Evolutionary conservation across 2,888 invertebrate genomes (phyloP).

Genomic region (Scaptomyza polygonia): DNA sequence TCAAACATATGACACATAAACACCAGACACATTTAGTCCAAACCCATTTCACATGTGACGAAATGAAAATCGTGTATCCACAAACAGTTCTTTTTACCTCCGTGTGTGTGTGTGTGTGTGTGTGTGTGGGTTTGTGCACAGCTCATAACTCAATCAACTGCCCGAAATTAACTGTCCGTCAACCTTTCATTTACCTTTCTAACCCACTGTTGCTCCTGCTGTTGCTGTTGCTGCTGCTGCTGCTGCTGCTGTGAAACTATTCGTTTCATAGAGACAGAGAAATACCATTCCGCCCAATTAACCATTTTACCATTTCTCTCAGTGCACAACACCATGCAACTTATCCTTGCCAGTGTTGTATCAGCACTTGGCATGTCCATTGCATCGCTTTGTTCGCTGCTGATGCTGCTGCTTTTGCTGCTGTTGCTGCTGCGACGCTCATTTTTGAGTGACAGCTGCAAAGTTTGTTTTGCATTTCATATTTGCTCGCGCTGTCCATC

Average conservation of each 20-base stretch:
- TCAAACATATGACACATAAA: constrained; percentile 21
- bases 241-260: constrained; percentile 24
- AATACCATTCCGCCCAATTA: constrained; percentile 74
- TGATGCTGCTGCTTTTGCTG: constrained; percentile 51
- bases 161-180: constrained; percentile 73
- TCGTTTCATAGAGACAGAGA: constrained; percentile 46
- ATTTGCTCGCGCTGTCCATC: constrained; percentile 58
- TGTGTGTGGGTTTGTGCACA: constrained; percentile 22
- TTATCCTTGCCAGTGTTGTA: neutral
- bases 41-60: constrained; percentile 10
- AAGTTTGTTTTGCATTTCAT: constrained; percentile 81
- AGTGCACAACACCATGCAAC: constrained; percentile 49
- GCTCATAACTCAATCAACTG: constrained; percentile 64
- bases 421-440: constrained; percentile 66
- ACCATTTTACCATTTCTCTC: constrained; percentile 68
- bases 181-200: constrained; percentile 71
- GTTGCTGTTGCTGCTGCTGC: constrained; percentile 11
- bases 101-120: neutral
- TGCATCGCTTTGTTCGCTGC: constrained; percentile 63
- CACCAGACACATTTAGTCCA: neutral
- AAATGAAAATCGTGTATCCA: constrained; percentile 43
- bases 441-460: constrained; percentile 79
- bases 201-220: constrained; percentile 29
- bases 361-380: constrained; percentile 41
- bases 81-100: constrained; percentile 22